Percentiles rank a stretch among this genome's conserved stretches.
Evolutionary conservation across 2,113 vertebrate species (phyloP).

Genomic region (Syngnathoides biaculeatus): DNA sequence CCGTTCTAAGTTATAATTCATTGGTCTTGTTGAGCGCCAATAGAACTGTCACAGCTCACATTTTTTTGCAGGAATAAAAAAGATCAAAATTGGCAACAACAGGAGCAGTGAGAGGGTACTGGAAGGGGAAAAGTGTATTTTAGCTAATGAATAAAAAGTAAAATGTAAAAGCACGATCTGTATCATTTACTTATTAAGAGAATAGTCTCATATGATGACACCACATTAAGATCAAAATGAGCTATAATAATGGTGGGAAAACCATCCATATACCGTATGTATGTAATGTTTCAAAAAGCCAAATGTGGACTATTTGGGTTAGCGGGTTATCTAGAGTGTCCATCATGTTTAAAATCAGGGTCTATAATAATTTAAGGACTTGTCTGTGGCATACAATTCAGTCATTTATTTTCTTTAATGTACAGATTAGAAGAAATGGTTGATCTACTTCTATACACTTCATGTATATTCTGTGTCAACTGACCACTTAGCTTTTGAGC

Average conservation of each 20-base stretch:
- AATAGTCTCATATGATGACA: neutral
- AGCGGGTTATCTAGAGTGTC: neutral
- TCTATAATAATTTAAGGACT: constrained; percentile 60
- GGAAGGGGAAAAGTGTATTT: constrained; percentile 16
- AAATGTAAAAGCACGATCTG: neutral
- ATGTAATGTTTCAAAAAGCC: neutral
- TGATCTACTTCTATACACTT: constrained; percentile 80
- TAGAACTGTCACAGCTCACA: neutral
- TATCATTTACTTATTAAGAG: neutral
- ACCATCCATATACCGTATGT: constrained; percentile 47
- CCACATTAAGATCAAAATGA: constrained; percentile 74
- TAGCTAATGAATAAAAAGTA: constrained; percentile 12
- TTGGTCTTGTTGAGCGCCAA: constrained; percentile 6
- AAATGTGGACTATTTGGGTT: neutral
- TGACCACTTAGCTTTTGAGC: constrained; percentile 75
- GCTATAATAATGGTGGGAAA: constrained; percentile 81
- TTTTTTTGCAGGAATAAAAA: constrained; percentile 1
- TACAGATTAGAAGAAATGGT: constrained; percentile 78
- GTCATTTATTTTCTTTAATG: constrained; percentile 78
- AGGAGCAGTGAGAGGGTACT: constrained; percentile 19
- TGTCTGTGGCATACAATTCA: constrained; percentile 69
- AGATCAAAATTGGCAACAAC: constrained; percentile 14
- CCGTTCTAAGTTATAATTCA: constrained; percentile 17
- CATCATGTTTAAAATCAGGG: neutral
- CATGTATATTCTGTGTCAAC: constrained; percentile 66